These are phyloP conservation scores for Orthosia gothica DNA, from an alignment of 2,888 invertebrate species.

Conservation along the genomic window DNA sequence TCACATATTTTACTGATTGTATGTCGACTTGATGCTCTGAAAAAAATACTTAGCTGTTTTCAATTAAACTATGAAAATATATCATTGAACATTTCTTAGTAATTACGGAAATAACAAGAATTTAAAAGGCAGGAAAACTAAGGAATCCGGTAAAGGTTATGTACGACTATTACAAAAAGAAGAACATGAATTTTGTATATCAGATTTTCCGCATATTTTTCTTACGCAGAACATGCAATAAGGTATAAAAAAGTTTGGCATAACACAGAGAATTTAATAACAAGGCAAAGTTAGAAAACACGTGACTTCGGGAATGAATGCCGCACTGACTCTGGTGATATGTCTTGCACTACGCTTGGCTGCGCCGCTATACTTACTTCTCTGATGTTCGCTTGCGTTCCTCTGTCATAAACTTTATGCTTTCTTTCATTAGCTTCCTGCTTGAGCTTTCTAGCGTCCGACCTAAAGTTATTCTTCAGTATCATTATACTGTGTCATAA, in stretches of 20 bases:
- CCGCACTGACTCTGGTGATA: conserved; percentile 18
- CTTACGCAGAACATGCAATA: no score
- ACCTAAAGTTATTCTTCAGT: conserved; percentile 54
- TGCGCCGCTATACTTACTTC: conserved; percentile 15
- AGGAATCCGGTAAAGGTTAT: no score
- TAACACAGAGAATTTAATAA: conserved; percentile 49
- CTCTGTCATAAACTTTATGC: conserved; percentile 52
- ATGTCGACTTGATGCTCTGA: not conserved
- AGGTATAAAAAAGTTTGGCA: conserved; percentile 29
- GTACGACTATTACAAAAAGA: no score
- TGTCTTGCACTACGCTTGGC: conserved; percentile 25
- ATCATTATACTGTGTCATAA: conserved; percentile 42
- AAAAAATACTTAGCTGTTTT: not conserved
- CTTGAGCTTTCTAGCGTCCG: conserved; percentile 18
- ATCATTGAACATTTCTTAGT: not conserved
- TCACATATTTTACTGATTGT: not conserved
- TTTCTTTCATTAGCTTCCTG: conserved; percentile 52
- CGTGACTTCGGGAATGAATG: conserved; percentile 35
- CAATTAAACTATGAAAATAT: not conserved
- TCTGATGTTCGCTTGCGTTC: conserved; percentile 26
- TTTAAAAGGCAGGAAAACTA: no score
- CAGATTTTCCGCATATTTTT: no score
- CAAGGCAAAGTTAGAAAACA: conserved; percentile 33
- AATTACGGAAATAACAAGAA: no score
- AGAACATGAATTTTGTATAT: no score